phyloP scores from a whole-genome alignment of 2,797 vertebrate genomes.

The Scolopax bukidnonensis region DNA sequence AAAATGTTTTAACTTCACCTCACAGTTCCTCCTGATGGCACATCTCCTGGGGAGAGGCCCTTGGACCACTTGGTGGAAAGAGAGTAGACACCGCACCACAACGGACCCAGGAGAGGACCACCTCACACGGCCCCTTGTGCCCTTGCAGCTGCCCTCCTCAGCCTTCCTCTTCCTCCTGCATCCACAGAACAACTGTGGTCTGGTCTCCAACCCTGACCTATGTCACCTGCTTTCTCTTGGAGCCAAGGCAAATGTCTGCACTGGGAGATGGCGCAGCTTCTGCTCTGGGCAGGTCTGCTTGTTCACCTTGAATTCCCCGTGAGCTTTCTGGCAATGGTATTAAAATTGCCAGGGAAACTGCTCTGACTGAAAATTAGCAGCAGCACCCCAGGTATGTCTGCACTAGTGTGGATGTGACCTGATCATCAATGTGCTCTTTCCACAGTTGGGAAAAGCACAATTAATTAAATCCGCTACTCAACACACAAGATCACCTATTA shows the following conservation, averaged over 20 bases:
- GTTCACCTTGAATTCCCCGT: slow-evolving; percentile 1
- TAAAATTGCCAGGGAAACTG: slow-evolving; percentile 18
- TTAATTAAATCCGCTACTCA: slow-evolving; percentile 41
- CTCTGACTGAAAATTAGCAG: slow-evolving; percentile 32
- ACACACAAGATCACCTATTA: not conserved
- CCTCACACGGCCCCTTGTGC: not conserved
- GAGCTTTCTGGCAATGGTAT: not conserved
- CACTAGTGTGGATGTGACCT: not conserved
- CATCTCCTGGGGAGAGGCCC: not conserved
- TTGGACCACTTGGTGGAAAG: not conserved
- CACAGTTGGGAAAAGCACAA: not conserved
- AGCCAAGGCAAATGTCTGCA: not conserved
- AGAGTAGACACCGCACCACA: accelerated
- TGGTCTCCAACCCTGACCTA: not conserved
- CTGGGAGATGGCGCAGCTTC: not conserved
- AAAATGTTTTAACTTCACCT: not conserved
- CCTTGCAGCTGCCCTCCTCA: not conserved
- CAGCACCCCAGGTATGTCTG: not conserved
- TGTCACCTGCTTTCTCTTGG: not conserved
- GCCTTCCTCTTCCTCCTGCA: not conserved
- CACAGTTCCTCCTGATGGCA: not conserved
- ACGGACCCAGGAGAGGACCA: not conserved
- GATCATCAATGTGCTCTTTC: not conserved
- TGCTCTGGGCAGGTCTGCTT: not conserved
- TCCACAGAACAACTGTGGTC: not conserved